Conservation (phyloP, 2,113 vertebrate genomes). For the Regulus satrapa region DNA sequence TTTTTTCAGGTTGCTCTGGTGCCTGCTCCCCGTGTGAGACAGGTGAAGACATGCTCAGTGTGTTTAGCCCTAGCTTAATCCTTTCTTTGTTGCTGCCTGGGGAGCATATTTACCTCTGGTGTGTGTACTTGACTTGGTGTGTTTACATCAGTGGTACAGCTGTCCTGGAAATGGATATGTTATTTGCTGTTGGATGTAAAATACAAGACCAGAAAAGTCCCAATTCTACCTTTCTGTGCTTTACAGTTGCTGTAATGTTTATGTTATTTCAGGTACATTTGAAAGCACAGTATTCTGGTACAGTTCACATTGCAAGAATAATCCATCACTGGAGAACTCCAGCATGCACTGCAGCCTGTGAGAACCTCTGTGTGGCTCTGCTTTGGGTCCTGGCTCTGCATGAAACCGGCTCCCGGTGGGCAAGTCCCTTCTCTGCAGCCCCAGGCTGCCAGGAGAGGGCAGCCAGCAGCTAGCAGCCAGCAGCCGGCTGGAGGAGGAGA, state of each 20-base stretch:
- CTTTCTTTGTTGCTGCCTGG: neutral
- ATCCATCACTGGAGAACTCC: neutral
- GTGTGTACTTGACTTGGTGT: neutral
- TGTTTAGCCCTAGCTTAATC: neutral
- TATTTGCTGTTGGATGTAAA: neutral
- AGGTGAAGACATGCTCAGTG: neutral
- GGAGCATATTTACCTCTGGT: neutral
- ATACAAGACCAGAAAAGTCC: neutral
- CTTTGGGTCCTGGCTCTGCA: neutral
- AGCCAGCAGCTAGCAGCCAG: neutral
- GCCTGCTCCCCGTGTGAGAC: neutral
- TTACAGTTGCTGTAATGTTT: neutral
- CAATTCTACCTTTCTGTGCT: neutral
- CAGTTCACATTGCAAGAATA: neutral
- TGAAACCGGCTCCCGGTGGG: accelerated
- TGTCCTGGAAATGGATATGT: neutral
- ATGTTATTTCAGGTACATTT: neutral
- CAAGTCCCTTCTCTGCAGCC: neutral
- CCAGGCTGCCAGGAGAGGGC: slow-evolving; percentile 16
- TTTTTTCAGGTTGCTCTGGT: neutral
- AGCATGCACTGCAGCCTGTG: accelerated
- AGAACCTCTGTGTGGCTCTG: neutral
- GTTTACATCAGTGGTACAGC: neutral
- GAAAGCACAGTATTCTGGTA: neutral
- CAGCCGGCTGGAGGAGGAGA: neutral